Evolutionary conservation across 2,113 vertebrate genomes (phyloP), one percentile per base, ranked within the genome.

Genomic region (Callithrix jacchus): DNA sequence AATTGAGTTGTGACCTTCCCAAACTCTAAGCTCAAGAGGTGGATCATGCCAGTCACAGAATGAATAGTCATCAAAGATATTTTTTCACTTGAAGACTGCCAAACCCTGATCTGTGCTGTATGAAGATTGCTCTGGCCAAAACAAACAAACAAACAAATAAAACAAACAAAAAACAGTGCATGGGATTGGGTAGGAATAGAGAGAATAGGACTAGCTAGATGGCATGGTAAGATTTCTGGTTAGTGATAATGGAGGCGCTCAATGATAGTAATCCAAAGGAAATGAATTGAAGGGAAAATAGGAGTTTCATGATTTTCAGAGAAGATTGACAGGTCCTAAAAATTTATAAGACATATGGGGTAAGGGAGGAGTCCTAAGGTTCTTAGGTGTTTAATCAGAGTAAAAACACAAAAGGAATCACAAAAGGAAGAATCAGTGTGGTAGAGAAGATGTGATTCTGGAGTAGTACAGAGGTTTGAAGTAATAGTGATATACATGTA

Each of bases 31-130:
- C 13, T 85, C 49, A 21, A 64, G 37, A 88, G 13, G 40, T 58
- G 1, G 45, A 32, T 73, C 7, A 32, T 37, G n/a, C n/a, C 37
- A 73, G 17, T 32, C 17, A 18, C 35, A 86, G 54, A 74, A 95
- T 77, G 23, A 85, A 68, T 16, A n/a, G n/a, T 93, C 64, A 77
- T 58, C 66, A 79, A 45, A 54, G 42, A 40, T 80, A 49, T 2
- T 66, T 61, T 35, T 35, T 4, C 27, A 87, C 35, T 68, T 37
- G 12, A 71, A 94, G n/a, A 52, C 2, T 35, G 8, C n/a, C 52
- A 93, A 54, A 8, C 32, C 79, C 64, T 80, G 30, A 74, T 86
- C 13, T 86, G 7, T 90, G 64, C 35, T 93, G 80, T 73, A 73
- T 13, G 45, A 74, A 86, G 54, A 86, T 86, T 47, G n/a, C 25